Evolutionary conservation across 1,140 invertebrate species (phyloP).

Genomic region (Eurosta solidaginis): DNA sequence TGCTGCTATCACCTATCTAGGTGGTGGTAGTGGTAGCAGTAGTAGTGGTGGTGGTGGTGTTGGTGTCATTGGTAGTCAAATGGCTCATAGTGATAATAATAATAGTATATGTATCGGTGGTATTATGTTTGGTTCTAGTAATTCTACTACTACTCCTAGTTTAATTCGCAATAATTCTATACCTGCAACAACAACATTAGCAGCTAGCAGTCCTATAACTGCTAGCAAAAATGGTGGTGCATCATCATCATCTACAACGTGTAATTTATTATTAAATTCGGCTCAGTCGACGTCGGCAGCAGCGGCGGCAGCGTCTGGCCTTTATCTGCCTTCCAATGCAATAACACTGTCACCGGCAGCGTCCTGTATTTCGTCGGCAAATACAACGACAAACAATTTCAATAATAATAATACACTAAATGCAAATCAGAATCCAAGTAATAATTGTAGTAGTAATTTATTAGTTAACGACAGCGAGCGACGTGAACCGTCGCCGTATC

Average conservation of each 20-base stretch:
- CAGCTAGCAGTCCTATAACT: slow-evolving; percentile 30
- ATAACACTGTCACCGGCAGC: slow-evolving; percentile 34
- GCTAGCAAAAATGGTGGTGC: slow-evolving; percentile 1
- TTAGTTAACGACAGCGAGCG: slow-evolving; percentile 53
- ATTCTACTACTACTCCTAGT: slow-evolving; percentile 35
- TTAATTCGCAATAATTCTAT: slow-evolving; percentile 38
- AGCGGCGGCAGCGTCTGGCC: slow-evolving; percentile 32
- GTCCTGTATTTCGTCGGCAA: slow-evolving; percentile 39
- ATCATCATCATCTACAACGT: slow-evolving; percentile 37
- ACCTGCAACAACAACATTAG: slow-evolving; percentile 34
- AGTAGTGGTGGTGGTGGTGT: slow-evolving; percentile 31
- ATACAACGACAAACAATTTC: slow-evolving; percentile 27
- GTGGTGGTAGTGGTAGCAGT: slow-evolving; percentile 38
- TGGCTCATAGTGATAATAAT: slow-evolving; percentile 19
- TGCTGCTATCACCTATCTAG: too few relatives aligned
- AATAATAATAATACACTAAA: slow-evolving; percentile 24
- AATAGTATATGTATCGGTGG: slow-evolving; percentile 29
- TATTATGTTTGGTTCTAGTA: slow-evolving; percentile 27
- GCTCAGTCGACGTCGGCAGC: slow-evolving; percentile 29
- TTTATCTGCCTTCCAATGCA: slow-evolving; percentile 36
- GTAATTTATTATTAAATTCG: slow-evolving; percentile 31
- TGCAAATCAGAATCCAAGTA: slow-evolving; percentile 41
- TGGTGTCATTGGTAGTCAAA: neutral
- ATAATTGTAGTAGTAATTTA: slow-evolving; percentile 53
- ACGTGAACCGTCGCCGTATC: slow-evolving; percentile 65